phyloP scores from a whole-genome alignment of 2,797 vertebrate species.

The Astyanax mexicanus region DNA sequence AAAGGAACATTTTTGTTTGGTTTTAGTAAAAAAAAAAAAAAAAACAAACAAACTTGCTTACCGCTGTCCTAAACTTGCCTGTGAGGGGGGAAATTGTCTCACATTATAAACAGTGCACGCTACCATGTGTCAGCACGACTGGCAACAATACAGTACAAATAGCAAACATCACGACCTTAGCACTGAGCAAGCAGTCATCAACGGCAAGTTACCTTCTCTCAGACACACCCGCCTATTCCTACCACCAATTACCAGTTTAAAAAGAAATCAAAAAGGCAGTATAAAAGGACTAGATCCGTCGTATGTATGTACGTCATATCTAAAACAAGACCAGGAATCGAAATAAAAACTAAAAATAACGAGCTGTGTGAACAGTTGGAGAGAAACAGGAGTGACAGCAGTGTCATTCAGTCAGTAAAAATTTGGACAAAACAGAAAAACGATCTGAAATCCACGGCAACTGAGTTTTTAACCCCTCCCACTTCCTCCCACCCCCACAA shows the following conservation, averaged over 20 bases:
- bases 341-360: constrained; percentile 58
- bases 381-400: constrained; percentile 67
- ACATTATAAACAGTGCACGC: constrained; percentile 76
- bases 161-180: constrained; percentile 66
- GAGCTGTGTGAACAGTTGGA: constrained; percentile 74
- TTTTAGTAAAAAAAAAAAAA: constrained; percentile 16
- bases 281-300: constrained; percentile 50
- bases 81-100: constrained; percentile 83
- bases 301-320: constrained; percentile 56
- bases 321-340: constrained; percentile 60
- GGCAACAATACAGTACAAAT: constrained; percentile 49
- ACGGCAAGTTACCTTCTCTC: constrained; percentile 58
- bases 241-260: constrained; percentile 58
- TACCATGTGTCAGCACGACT: constrained; percentile 72
- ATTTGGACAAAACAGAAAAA: constrained; percentile 64
- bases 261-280: constrained; percentile 46
- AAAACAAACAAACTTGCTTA: constrained; percentile 74
- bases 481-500: background rate
- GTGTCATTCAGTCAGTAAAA: constrained; percentile 69
- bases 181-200: constrained; percentile 66
- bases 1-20: constrained; percentile 52
- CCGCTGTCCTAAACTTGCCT: constrained; percentile 83
- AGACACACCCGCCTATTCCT: constrained; percentile 69
- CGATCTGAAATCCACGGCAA: constrained; percentile 26
- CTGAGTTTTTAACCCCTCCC: constrained; percentile 22